Evolutionary conservation across 1,140 invertebrate genomes (phyloP), one percentile per base, ranked within the genome.

Genomic region (Pissodes strobi): DNA sequence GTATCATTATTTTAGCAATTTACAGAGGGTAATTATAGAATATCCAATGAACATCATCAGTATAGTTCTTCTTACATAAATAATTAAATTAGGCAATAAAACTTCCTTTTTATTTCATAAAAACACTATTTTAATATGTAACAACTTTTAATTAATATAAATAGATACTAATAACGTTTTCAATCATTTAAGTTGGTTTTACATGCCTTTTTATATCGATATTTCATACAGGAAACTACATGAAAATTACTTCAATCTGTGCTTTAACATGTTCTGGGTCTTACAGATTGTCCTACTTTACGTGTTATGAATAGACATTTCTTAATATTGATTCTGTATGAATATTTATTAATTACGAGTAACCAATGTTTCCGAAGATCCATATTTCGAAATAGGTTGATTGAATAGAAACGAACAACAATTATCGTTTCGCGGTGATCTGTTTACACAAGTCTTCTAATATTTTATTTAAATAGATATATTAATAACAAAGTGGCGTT

Each of bases 401-500:
- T 27, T 25, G 55, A 58, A n/a, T n/a, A n/a, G n/a, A n/a, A n/a
- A n/a, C n/a, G n/a, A 53, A 37, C 18, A n/a, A 6, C 15, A 53
- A 15, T 34, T 52, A 52, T 13, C 49, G 49, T 23, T 34, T 52
- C 49, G 15, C 49, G 49, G 17, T 41, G 52, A 39, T 41, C 52
- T 41, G 30, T 56, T 56, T 41, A 37, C 52, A 21, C 34, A 13
- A 23, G 19, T 27, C 12, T 45, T 19, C 9, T 58, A 58, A 58
- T 58, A 45, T 27, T 22, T 58, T 58, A 58, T 58, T 58, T 58
- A 58, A 58, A 58, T 58, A 56, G 23, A 56, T 41, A 9, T 45
- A 25, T 58, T 58, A 58, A 25, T 45, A 19, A 41, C 37, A 22
- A 12, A 8, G 15, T 12, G 34, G 18, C 18, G 37, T 56, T 38